Evolutionary conservation across 2,113 vertebrate genomes (phyloP).

Genomic region (Cyphomyrus plagiostoma): DNA sequence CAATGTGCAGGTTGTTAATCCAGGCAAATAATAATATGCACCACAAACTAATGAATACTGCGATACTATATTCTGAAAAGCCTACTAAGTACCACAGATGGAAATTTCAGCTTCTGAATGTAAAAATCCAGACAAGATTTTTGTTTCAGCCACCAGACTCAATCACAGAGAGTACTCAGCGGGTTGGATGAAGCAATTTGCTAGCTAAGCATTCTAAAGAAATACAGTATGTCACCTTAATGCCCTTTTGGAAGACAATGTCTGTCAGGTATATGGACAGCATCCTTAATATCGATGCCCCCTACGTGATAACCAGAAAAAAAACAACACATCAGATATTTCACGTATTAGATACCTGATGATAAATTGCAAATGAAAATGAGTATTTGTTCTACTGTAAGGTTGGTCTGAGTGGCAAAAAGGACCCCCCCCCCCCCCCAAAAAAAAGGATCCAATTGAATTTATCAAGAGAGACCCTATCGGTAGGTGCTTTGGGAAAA

Average conservation of each 20-base stretch:
- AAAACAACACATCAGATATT: background rate
- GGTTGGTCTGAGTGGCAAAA: background rate
- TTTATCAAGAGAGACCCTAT: no score
- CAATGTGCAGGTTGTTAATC: background rate
- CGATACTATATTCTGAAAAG: background rate
- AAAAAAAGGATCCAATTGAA: no score
- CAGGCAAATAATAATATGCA: background rate
- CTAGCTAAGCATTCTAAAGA: background rate
- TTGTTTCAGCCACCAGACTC: background rate
- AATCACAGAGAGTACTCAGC: background rate
- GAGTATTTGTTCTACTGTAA: background rate
- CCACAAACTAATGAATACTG: background rate
- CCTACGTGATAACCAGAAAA: constrained; percentile 35
- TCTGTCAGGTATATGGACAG: constrained; percentile 40
- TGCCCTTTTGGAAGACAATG: constrained; percentile 34
- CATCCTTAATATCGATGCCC: constrained; percentile 60
- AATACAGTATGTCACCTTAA: constrained; percentile 47
- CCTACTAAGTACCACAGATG: background rate
- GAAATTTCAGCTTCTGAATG: background rate
- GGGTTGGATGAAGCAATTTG: background rate
- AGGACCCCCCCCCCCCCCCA: background rate
- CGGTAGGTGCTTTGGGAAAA: no score
- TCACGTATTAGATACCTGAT: background rate
- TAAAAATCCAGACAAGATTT: background rate
- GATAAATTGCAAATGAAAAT: background rate